Evolutionary conservation across 1,140 invertebrate species (phyloP).

Genomic region (Drosophila lacertosa): DNA sequence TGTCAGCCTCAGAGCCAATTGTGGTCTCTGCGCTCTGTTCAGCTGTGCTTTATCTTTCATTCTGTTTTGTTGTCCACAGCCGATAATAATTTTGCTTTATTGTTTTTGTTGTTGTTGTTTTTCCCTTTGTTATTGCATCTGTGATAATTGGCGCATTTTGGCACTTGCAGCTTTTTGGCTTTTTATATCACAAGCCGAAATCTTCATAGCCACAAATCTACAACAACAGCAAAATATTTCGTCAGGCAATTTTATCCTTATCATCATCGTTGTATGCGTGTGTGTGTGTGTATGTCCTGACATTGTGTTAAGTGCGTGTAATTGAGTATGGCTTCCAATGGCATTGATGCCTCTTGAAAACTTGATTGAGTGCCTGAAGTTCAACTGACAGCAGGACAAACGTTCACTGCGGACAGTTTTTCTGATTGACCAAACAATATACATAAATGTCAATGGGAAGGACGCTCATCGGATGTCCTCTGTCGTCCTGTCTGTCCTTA

Average conservation of each 20-base stretch:
- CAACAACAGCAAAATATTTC: constrained; percentile 48
- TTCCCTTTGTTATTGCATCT: constrained; percentile 49
- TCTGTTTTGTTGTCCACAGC: constrained; percentile 52
- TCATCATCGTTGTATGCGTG: constrained; percentile 19
- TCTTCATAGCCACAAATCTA: constrained; percentile 71
- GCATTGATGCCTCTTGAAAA: constrained; percentile 53
- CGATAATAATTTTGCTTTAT: constrained; percentile 80
- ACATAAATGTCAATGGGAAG: constrained; percentile 32
- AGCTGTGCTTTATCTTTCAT: constrained; percentile 40
- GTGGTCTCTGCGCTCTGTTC: too few relatives aligned
- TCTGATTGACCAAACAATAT: constrained; percentile 42
- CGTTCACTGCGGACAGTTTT: neutral
- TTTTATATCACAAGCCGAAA: constrained; percentile 34
- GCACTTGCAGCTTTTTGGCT: constrained; percentile 54
- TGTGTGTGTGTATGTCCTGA: neutral
- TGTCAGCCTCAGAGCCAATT: constrained; percentile 21
- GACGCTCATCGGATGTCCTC: too few relatives aligned
- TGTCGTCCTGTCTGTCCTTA: too few relatives aligned
- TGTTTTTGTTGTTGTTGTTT: constrained; percentile 53
- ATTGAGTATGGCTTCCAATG: constrained; percentile 67
- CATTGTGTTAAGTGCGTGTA: constrained; percentile 60
- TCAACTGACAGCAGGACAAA: constrained; percentile 11
- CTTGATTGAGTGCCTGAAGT: constrained; percentile 56
- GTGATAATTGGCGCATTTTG: constrained; percentile 75
- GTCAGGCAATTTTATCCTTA: constrained; percentile 56